Conservation (phyloP, 2,888 invertebrate species). For the Drosophila barbarae region DNA sequence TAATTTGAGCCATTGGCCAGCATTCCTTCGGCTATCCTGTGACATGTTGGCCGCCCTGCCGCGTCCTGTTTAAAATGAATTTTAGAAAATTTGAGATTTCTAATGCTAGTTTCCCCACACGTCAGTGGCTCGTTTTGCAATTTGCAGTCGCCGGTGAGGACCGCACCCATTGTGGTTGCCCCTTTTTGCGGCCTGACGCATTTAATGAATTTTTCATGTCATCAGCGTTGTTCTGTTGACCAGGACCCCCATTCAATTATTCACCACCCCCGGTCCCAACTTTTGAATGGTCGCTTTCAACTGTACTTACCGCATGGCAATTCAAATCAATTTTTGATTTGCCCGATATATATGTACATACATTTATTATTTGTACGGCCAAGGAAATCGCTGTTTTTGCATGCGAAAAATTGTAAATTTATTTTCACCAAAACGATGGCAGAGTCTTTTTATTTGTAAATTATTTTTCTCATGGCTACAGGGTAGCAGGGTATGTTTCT, state of each 20-base stretch:
- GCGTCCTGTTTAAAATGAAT: constrained; percentile 15
- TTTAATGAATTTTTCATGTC: constrained; percentile 70
- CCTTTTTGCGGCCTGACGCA: constrained; percentile 58
- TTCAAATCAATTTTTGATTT: constrained; percentile 73
- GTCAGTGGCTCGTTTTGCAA: constrained; percentile 25
- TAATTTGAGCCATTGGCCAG: constrained; percentile 10
- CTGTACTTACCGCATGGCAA: constrained; percentile 66
- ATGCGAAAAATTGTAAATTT: constrained; percentile 44
- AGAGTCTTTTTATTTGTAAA: constrained; percentile 8
- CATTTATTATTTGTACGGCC: constrained; percentile 30
- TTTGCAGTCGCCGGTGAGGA: constrained; percentile 23
- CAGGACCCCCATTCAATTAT: constrained; percentile 59
- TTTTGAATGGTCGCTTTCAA: constrained; percentile 35
- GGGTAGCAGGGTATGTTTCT: not conserved
- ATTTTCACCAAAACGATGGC: constrained; percentile 23
- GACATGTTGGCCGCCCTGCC: not conserved
- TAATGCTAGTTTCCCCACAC: constrained; percentile 16
- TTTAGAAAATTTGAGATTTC: constrained; percentile 32
- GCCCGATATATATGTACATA: constrained; percentile 34
- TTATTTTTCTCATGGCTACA: not conserved
- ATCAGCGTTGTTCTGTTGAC: constrained; percentile 40
- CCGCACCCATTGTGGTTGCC: constrained; percentile 30
- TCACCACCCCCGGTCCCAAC: constrained; percentile 31
- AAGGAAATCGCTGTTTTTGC: constrained; percentile 27
- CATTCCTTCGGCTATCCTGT: not conserved